A percentile compares a stretch with the other conserved stretches of the same genome.
These are phyloP conservation scores for Oryctolagus cuniculus DNA, from an alignment of 2,113 vertebrate genomes.

Conservation along the genomic window mOryCun1.1 NC_091434.1:181056001-181056500, in stretches of 20 bases:
- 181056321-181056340: neutral
- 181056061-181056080: neutral
- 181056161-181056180: neutral
- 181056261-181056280: neutral
- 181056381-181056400: neutral
- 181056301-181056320: neutral
- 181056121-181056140: neutral
- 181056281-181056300: neutral
- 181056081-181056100: neutral
- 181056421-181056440: neutral
- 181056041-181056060: neutral
- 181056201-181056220: neutral
- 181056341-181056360: neutral
- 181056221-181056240: neutral
- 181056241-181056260: neutral
- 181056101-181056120: neutral
- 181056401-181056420: neutral
- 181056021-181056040: neutral
- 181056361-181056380: too few relatives aligned
- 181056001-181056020: neutral
- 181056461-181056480: fast-evolving
- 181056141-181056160: neutral
- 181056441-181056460: neutral
- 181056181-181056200: too few relatives aligned
- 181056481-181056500: neutral